Base-by-base conservation (phyloP, 2,797 vertebrate genomes). In the Sebastes umbrosus region DNA sequence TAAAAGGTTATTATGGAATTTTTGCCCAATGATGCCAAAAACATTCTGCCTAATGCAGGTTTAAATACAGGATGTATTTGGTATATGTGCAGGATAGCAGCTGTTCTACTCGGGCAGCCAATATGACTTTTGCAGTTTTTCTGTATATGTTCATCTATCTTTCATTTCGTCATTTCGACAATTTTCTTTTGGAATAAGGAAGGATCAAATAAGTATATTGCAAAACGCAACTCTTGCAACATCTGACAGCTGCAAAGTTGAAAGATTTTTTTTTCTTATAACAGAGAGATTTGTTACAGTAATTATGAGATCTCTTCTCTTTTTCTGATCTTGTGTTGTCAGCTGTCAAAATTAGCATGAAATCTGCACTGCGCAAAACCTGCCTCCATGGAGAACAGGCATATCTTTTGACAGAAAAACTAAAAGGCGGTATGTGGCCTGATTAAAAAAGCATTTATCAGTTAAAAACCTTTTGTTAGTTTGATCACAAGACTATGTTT, bases 321-420 rank as follows among this genome's bases (percentile, higher is more conserved):
- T 74, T 18, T 25, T 81, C 55, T 77, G 27, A 75, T 73, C 10
- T 84, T 67, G 55, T 57, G 24, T 69, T 84, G 62, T 75, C 79
- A 83, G 79, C 70, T 87, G 80, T 85, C 76, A 80, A 79, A 77
- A 79, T 73, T 75, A 59, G 27, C n/a, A 55, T 68, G 25, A 52
- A 52, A 83, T 82, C 43, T 74, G 20, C 58, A 67, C 20, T 63
- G 29, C 2, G n/a, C 4, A 57, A 77, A 81, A 70, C 50, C 7
- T 59, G 25, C 80, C 79, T 60, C 29, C n/a, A 22, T 59, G 18
- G 29, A 69, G 54, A 85, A 18, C 9, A 68, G 10, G 31, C 31
- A 25, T 58, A 13, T 75, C 6, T 76, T 84, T 81, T 79, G 9
- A 69, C 36, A 29, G 25, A 36, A 54, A 54, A 16, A 20, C 43